These are phyloP conservation scores for Bos javanicus DNA, from an alignment of 2,113 vertebrate species.

Conservation along the genomic window DNA sequence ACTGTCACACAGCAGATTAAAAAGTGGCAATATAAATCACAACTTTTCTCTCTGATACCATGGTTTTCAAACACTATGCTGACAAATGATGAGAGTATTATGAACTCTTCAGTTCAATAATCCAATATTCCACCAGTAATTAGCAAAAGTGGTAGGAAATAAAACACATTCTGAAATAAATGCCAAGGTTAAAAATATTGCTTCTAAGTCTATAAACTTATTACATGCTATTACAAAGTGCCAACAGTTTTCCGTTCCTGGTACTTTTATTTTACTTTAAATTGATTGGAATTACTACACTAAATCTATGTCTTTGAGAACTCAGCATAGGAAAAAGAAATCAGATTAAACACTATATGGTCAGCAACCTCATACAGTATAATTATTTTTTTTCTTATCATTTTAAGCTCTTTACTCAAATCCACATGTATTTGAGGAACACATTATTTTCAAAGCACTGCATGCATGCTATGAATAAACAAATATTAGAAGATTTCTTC, in stretches of 20 bases:
- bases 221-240: constrained; percentile 43
- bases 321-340: constrained; percentile 31
- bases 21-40: constrained; percentile 30
- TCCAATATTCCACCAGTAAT: constrained; percentile 28
- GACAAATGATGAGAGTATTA: constrained; percentile 33
- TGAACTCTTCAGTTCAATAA: constrained; percentile 49
- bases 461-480: background rate
- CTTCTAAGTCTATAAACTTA: constrained; percentile 41
- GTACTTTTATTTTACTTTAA: constrained; percentile 30
- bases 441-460: background rate
- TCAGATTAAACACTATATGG: constrained; percentile 29
- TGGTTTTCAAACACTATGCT: constrained; percentile 36
- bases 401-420: constrained; percentile 14
- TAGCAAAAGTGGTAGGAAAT: constrained; percentile 60
- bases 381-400: constrained; percentile 36
- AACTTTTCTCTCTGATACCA: background rate
- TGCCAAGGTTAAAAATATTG: constrained; percentile 45
- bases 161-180: constrained; percentile 57
- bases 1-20: constrained; percentile 46
- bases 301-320: constrained; percentile 49
- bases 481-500: background rate
- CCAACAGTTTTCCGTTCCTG: constrained; percentile 11
- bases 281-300: constrained; percentile 17
- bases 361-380: background rate
- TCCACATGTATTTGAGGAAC: background rate